Evolutionary conservation across 2,888 invertebrate genomes (phyloP).

Genomic region (Serripes groenlandicus): DNA sequence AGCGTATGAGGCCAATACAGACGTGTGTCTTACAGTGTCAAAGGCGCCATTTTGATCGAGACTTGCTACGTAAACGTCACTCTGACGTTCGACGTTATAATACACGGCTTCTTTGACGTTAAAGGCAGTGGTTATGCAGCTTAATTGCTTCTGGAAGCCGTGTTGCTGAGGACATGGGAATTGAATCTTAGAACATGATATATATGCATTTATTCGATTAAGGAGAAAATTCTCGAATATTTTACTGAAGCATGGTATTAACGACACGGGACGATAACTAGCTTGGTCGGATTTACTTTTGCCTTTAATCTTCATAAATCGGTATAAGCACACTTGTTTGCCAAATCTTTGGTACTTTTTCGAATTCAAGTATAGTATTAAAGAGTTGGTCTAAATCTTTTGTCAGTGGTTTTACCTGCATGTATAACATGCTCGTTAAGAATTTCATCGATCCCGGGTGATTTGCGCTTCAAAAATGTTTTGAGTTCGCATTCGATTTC

Average conservation of each 20-base stretch:
- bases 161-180: neutral
- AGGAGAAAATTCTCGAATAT: neutral
- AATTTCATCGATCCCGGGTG: too few relatives aligned
- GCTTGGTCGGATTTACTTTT: constrained; percentile 2
- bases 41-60: neutral
- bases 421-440: constrained; percentile 5
- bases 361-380: neutral
- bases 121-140: neutral
- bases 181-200: neutral
- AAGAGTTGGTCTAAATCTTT: neutral
- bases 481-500: too few relatives aligned
- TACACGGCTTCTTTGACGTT: neutral
- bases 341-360: neutral
- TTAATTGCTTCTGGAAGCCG: neutral
- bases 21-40: neutral
- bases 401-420: neutral
- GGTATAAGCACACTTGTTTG: constrained; percentile 1
- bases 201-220: neutral
- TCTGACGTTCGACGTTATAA: neutral
- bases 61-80: neutral
- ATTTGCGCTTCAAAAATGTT: too few relatives aligned
- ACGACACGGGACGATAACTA: constrained; percentile 1
- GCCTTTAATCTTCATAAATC: constrained; percentile 10
- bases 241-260: neutral
- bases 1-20: too few relatives aligned